These are phyloP conservation scores for Tenthredo livida DNA, from an alignment of 2,888 invertebrate species.

Conservation along the genomic window DNA sequence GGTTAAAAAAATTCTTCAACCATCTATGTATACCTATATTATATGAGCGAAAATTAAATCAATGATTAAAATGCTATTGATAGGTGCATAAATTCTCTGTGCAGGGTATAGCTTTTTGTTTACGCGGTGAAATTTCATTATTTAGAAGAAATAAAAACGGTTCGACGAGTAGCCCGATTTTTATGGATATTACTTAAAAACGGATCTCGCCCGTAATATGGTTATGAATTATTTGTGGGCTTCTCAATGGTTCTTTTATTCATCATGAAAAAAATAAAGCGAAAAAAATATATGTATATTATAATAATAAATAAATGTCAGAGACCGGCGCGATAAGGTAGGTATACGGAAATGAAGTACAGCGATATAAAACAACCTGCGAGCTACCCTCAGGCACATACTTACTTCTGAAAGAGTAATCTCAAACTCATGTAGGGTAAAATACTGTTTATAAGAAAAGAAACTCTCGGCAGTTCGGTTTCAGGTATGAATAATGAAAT, in stretches of 20 bases:
- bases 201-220: neutral
- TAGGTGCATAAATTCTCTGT: no score
- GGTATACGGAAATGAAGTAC: slow-evolving; percentile 34
- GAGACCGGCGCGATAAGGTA: slow-evolving; percentile 13
- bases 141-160: neutral
- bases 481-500: neutral
- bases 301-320: slow-evolving; percentile 17
- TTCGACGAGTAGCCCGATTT: neutral
- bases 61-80: neutral
- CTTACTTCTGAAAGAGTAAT: slow-evolving; percentile 22
- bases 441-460: neutral
- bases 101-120: no score
- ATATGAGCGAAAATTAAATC: neutral
- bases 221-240: slow-evolving; percentile 6
- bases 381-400: slow-evolving; percentile 33
- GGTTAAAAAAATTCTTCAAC: neutral
- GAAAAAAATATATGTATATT: neutral
- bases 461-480: neutral
- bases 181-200: neutral
- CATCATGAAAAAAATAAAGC: neutral
- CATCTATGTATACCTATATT: neutral
- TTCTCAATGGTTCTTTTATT: neutral
- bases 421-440: slow-evolving; percentile 19
- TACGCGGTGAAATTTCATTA: neutral
- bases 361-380: slow-evolving; percentile 15